Evolutionary conservation across 2,113 vertebrate species (phyloP).

Genomic region (Seriola aureovittata): DNA sequence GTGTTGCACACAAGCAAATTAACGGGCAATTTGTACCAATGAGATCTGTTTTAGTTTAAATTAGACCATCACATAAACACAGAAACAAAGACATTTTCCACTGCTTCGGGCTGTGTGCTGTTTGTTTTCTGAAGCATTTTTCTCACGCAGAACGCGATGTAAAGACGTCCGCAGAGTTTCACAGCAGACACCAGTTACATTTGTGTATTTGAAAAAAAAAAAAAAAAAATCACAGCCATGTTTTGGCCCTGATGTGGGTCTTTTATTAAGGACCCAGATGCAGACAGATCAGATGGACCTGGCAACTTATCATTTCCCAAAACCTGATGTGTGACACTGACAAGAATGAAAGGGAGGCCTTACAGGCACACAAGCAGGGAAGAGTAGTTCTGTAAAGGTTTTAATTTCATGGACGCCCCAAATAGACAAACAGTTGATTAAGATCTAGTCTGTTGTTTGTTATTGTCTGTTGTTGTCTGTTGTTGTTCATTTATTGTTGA

Average conservation of each 20-base stretch:
- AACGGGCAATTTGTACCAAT: slow-evolving; percentile 63
- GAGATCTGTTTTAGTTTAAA: slow-evolving; percentile 66
- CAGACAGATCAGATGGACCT: not conserved
- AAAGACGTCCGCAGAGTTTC: not conserved
- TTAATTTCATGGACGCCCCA: slow-evolving; percentile 2
- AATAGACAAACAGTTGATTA: not conserved
- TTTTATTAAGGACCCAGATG: not conserved
- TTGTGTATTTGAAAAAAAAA: not conserved
- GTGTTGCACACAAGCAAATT: slow-evolving; percentile 51
- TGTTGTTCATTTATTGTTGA: not conserved
- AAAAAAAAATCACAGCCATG: not conserved
- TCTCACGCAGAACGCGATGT: slow-evolving; percentile 52
- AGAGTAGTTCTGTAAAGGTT: not conserved
- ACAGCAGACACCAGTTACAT: not conserved
- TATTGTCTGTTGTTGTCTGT: not conserved
- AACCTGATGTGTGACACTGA: not conserved
- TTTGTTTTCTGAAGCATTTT: slow-evolving; percentile 64
- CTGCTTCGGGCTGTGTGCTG: not conserved
- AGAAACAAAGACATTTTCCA: slow-evolving; percentile 53
- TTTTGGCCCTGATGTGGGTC: not conserved
- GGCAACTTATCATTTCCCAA: not conserved
- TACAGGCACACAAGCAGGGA: not conserved
- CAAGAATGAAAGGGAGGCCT: not conserved
- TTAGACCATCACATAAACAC: slow-evolving; percentile 64
- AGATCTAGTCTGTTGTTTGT: not conserved